Conservation (phyloP, 2,797 vertebrate species). For the Rhinichthys osculus region DNA sequence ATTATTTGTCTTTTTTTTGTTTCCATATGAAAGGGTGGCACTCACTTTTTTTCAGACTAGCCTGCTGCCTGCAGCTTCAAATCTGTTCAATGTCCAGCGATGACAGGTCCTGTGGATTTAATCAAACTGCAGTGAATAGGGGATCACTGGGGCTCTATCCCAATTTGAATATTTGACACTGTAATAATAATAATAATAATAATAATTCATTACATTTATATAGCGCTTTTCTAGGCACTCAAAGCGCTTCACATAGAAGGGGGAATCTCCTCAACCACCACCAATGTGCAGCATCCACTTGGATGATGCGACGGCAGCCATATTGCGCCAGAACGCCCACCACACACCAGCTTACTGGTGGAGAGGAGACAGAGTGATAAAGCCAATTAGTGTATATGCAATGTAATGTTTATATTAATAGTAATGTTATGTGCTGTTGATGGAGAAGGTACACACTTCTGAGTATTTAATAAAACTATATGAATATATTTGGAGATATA, state of each 20-base stretch:
- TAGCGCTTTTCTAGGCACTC: no score
- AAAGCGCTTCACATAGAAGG: no score
- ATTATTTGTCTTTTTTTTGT: constrained; percentile 51
- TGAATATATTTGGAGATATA: neutral
- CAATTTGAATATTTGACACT: neutral
- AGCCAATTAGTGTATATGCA: no score
- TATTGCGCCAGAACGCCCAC: no score
- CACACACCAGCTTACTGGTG: no score
- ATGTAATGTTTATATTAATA: no score
- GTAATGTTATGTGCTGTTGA: neutral
- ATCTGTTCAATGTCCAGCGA: neutral
- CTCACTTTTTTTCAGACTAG: neutral
- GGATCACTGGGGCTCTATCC: neutral
- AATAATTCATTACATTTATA: no score
- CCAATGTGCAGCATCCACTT: no score
- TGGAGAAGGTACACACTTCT: neutral
- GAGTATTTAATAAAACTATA: neutral
- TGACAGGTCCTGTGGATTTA: constrained; percentile 37
- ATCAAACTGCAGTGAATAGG: neutral
- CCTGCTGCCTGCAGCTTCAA: constrained; percentile 7
- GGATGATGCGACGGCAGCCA: no score
- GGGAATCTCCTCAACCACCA: no score
- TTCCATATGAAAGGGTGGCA: constrained; percentile 29
- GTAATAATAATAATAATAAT: no score
- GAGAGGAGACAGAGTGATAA: no score